phyloP scores from a whole-genome alignment of 2,113 vertebrate species.

The Rhinopomastus cyanomelas region DNA sequence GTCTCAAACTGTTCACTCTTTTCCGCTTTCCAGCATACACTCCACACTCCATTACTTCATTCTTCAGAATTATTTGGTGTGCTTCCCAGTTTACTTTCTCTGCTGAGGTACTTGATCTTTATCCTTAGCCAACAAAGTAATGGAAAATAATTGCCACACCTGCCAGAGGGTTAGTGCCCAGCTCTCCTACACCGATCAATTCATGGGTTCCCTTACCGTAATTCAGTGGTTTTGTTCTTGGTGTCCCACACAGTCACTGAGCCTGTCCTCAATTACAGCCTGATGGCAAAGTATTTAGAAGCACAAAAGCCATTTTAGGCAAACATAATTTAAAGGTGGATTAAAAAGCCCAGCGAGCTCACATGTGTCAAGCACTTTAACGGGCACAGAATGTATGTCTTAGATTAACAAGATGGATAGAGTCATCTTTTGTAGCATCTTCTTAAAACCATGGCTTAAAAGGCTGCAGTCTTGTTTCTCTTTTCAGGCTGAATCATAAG shows the following conservation, averaged over 20 bases:
- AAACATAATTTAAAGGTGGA: conserved; percentile 13
- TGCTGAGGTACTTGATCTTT: conserved; percentile 21
- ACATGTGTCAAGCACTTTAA: neutral
- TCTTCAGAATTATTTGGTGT: conserved; percentile 15
- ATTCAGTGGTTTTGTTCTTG: neutral
- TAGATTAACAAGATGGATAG: neutral
- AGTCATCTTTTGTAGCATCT: neutral
- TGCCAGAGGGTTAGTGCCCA: neutral
- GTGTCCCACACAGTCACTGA: neutral
- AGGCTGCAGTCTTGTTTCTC: neutral
- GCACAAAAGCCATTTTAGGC: neutral
- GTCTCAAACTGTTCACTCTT: neutral
- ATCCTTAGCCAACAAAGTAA: conserved; percentile 29
- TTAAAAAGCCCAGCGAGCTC: neutral
- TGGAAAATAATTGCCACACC: conserved; percentile 1
- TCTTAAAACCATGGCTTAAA: neutral
- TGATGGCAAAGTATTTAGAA: neutral
- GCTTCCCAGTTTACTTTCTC: conserved; percentile 32
- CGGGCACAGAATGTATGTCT: neutral
- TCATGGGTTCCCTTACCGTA: neutral
- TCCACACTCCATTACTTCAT: conserved; percentile 9
- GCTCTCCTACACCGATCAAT: neutral
- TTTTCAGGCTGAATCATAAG: neutral
- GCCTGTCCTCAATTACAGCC: neutral
- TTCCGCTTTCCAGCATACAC: neutral